Base-by-base conservation (phyloP, 2,113 vertebrate species). In the Tetrax tetrax region DNA sequence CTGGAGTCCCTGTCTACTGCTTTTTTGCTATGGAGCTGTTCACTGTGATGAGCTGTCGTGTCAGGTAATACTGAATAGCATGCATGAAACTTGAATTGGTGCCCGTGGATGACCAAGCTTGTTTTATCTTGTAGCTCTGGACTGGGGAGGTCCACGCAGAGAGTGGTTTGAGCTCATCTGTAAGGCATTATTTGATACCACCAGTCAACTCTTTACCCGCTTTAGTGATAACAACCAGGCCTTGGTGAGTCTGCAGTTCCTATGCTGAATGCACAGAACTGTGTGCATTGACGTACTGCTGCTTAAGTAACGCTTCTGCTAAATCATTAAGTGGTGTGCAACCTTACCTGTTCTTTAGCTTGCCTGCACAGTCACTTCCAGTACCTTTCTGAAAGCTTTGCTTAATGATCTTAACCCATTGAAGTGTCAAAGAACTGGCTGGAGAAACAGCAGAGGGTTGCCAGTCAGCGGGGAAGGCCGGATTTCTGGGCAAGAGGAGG, bases 161-260 rank as follows among this genome's bases (percentile, higher is more conserved):
- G 99, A 99, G 87, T 99, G 99, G 99, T 99, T 99, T 98, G 99
- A 99, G 89, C 98, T 99, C 37, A 98, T 99, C 94, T 99, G 99
- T 96, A 99, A 99, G 96, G 98, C 98, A 3, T 98, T 99, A 13
- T 99, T 99, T 97, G 99, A 99, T 96, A 99, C 99, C 85, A 98
- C 98, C 96, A 99, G 98, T 98, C 98, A 99, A 89, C 98, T 99
- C 71, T 99, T 99, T 91, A 99, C 98, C 18, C 99, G 99, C 76
- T 99, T 99, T 97, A 99, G 98, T 86, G 99, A 99, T 96, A 99
- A 98, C 98, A 99, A 99, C 98, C 99, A 99, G 97, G 99, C 99
- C 61, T 97, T 99, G 94, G 99, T 99, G 95, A 98, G 98, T 98
- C 75, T 54, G 56, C 80, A 92, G 57, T 79, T 93, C 27, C 25